A percentile compares a stretch with the other conserved stretches of the same genome.
phyloP scores from a whole-genome alignment of 37 sponge, comb jelly and placozoan genomes.

The Eunapius fragilis region DNA sequence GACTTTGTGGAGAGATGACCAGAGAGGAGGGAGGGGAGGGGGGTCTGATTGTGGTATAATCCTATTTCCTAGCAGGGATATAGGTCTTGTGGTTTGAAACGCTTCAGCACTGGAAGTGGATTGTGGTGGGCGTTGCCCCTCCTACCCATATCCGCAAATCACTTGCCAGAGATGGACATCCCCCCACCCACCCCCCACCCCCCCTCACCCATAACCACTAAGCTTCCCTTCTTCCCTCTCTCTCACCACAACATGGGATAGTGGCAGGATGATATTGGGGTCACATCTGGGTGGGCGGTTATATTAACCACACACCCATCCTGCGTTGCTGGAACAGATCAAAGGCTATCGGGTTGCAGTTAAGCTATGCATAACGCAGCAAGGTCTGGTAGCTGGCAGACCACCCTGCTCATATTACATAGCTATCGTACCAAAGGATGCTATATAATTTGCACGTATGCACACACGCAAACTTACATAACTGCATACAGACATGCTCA shows the following conservation, averaged over 20 bases:
- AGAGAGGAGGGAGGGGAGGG: too few species aligned
- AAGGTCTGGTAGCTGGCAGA: not conserved
- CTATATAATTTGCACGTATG: too few species aligned
- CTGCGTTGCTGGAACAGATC: not conserved
- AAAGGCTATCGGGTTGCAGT: not conserved
- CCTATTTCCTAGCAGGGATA: too few species aligned
- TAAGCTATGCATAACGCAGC: not conserved
- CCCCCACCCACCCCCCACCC: not conserved
- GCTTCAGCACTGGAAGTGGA: too few species aligned
- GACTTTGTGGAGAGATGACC: too few species aligned
- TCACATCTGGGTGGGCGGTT: not conserved
- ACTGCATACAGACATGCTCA: not conserved
- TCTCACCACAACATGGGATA: not conserved
- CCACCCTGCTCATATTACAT: not conserved
- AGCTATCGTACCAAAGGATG: not conserved
- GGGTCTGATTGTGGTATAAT: too few species aligned
- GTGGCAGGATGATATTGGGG: too few species aligned
- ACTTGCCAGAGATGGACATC: not conserved
- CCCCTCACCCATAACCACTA: not conserved
- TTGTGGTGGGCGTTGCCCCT: not conserved
- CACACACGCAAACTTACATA: slow-evolving; percentile 19
- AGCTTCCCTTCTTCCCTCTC: not conserved
- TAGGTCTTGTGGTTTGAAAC: too few species aligned
- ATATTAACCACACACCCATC: not conserved
- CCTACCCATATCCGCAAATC: not conserved